Base-by-base conservation (phyloP, 1,140 invertebrate species). In the Drosophila melanica region DNA sequence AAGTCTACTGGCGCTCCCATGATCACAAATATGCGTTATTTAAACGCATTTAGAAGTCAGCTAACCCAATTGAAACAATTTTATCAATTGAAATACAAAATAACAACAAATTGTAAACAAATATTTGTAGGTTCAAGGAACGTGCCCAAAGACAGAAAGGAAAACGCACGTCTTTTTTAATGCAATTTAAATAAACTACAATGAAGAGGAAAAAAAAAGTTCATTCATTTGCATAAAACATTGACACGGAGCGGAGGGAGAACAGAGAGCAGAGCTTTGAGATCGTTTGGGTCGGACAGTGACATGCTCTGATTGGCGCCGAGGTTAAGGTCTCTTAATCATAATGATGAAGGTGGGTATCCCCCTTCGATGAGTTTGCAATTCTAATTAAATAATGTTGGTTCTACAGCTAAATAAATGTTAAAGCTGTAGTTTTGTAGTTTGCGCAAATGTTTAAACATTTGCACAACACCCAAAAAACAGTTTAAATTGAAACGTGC, bases 11-110 rank as follows among this genome's bases (percentile, higher is more conserved):
- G 14, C 7, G 27, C 9, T n/a, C 48, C 30, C 48, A 11, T 30
- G 35, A 11, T 5, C 10, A 51, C 30, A 51, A n/a, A 14, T 41
- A 45, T 35, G 35, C 11, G 14, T 75, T 45, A 47, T 71, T 48
- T 44, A 73, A 67, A 67, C 30, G 55, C 55, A 44, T 78, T 45
- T 75, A 44, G 41, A 44, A 58, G 20, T 47, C 45, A 30, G 54
- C 70, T 58, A 44, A 4, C 2, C 27, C 27, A 82, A 84, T 84
- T 79, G 63, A 79, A 72, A 78, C 74, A 75, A 77, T 84, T 79
- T 62, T 79, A 84, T 77, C 57, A 79, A 84, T 60, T 47, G 50
- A 66, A 65, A 63, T 67, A 62, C 6, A 16, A 6, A 47, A 14
- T 6, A 37, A 63, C 10, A 70, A 27, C 67, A 75, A 68, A 75